Conservation (phyloP, 2,888 invertebrate genomes). For the Eledona agricola region DNA sequence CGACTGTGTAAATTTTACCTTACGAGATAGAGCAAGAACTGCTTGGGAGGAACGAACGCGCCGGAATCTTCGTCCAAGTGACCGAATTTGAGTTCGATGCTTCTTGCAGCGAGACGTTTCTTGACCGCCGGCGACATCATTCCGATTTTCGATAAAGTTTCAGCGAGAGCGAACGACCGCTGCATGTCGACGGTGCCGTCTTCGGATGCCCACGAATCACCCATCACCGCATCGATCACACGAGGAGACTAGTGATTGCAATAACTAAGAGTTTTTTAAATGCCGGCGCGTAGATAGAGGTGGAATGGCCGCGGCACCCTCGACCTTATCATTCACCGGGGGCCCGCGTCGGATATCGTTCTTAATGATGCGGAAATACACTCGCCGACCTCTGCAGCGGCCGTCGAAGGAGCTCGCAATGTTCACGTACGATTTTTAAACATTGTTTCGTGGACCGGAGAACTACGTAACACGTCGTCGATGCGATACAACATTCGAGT, state of each 20-base stretch:
- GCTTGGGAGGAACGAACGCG: conserved; percentile 69
- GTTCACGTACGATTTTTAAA: conserved; percentile 11
- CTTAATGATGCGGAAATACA: conserved; percentile 34
- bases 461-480: no score
- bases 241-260: conserved; percentile 14
- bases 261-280: conserved; percentile 26
- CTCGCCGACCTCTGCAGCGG: conserved; percentile 29
- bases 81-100: conserved; percentile 65
- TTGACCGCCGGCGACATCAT: conserved; percentile 67
- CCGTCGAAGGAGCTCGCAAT: conserved; percentile 18
- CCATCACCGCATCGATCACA: conserved; percentile 22
- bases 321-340: conserved; percentile 28
- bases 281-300: conserved; percentile 21
- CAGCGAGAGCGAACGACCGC: conserved; percentile 67
- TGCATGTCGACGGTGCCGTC: conserved; percentile 40
- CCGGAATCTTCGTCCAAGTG: conserved; percentile 56
- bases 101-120: conserved; percentile 66
- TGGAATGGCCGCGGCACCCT: conserved; percentile 27
- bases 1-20: conserved; percentile 67
- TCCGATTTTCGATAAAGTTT: conserved; percentile 67
- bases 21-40: conserved; percentile 70
- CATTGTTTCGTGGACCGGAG: no score
- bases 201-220: conserved; percentile 11
- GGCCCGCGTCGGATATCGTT: conserved; percentile 30
- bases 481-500: no score